Conservation (phyloP, 2,797 vertebrate genomes). For the Megaceryle alcyon region DNA sequence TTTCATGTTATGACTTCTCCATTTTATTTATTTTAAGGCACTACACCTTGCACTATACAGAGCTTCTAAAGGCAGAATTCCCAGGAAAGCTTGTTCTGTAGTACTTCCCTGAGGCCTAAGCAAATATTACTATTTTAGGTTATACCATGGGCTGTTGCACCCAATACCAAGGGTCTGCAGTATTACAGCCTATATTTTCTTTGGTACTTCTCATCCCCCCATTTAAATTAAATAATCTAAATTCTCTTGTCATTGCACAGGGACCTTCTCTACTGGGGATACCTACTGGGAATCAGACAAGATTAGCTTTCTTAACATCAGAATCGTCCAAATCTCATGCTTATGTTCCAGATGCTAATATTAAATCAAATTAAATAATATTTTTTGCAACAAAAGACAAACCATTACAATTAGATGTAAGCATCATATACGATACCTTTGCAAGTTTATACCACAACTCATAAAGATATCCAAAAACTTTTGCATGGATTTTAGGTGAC, state of each 20-base stretch:
- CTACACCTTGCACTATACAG: rapidly evolving
- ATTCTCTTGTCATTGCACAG: not conserved
- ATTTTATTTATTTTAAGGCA: not conserved
- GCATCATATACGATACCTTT: constrained; percentile 82
- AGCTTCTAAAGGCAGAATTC: not conserved
- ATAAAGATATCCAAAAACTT: constrained; percentile 91
- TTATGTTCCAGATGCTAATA: not conserved
- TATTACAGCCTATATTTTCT: not conserved
- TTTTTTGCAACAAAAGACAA: not conserved
- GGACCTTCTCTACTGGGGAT: not conserved
- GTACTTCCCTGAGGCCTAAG: not conserved
- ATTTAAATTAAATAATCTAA: not conserved
- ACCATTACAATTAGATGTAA: not conserved
- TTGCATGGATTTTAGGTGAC: constrained; percentile 93
- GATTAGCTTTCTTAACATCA: not conserved
- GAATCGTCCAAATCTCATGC: not conserved
- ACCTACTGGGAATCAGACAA: not conserved
- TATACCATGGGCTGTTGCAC: not conserved
- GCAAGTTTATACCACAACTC: constrained; percentile 97
- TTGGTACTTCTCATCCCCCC: not conserved
- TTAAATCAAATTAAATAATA: not conserved
- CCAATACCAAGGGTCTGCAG: rapidly evolving
- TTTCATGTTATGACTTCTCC: not conserved
- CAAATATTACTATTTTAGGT: not conserved
- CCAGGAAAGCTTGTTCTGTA: not conserved